Evolutionary conservation across 2,888 invertebrate genomes (phyloP), one percentile per base, ranked within the genome.

Genomic region (Heliconius erato): DNA sequence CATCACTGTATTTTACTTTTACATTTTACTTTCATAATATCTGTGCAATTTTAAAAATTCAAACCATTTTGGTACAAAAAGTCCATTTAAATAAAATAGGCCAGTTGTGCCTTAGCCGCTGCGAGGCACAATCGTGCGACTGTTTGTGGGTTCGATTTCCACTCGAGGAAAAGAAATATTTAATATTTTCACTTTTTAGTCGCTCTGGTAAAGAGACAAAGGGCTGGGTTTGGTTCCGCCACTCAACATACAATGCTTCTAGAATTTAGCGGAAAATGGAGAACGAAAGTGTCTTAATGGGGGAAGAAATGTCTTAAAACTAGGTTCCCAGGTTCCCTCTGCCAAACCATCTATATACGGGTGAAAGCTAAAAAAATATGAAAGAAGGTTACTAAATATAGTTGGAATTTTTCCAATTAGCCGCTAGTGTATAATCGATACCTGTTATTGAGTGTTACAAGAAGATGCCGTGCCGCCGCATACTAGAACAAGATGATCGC

Each of bases 391-490:
- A 40, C 40, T 78, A 49, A 74, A 78, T 80, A 77, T 79, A 72
- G 69, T 59, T 69, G 80, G 78, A 80, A 80, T 82, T 74, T 28
- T 84, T 84, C 77, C 79, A 88, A 88, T 89, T 87, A 88, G 82
- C 80, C 65, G 44, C 63, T 78, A 63, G 68, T 77, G 44, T 77
- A 26, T 81, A 83, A 81, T 85, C 82, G 84, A 86, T 86, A 85
- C 82, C 86, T 84, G 84, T 79, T 82, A 87, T 84, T 84, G 85
- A 81, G 84, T 80, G 87, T 85, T 76, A 83, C 81, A 78, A 77
- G 69, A 65, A 80, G 82, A 80, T 79, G 83, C 80, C 90, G 89
- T 91, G 90, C 86, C 87, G 79, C 83, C 67, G 90, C 89, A 90
- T 90, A 89, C 89, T 88, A 88, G 87, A 87, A 83, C 87, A 85